Base-by-base conservation (phyloP, 2,113 vertebrate species). In the Verasper variegatus region DNA sequence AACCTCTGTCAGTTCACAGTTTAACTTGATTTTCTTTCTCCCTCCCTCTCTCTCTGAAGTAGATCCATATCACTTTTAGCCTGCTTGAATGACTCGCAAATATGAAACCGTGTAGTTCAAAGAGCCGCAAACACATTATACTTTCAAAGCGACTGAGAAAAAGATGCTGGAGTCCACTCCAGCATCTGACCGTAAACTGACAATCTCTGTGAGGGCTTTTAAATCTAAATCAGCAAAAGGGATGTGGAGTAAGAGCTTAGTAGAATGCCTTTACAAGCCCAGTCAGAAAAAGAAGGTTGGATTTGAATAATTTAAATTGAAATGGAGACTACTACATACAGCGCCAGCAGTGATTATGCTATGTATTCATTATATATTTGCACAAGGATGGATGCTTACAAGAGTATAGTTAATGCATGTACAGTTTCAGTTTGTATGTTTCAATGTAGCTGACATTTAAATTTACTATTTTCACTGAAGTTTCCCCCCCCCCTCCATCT, bases 271-370 rank as follows among this genome's bases (percentile, higher is more conserved):
- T 82, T 62, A 45, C 68, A 58, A 67, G 42, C 51, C 47, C 45
- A 27, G 21, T 7, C 21, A 62, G 31, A 62, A 56, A 59, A 55
- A 70, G 78, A 72, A 60, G 3, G 26, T 61, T 69, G 60, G 54
- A 86, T 86, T 88, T 88, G 61, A 88, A 89, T 88, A 71, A 83
- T 85, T 80, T 76, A 59, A 80, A 77, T 61, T 79, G 20, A 78
- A 86, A 88, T 60, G 42, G 40, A 57, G 57, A 76, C 74, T 49
- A 68, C 67, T 26, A 63, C n/a, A 69, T 75, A 68, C 8, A 0
- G 45, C 75, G 82, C 74, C 69, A 87, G 37, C 31, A 58, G 27
- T 78, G 86, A 86, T 83, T 83, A 74, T 58, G 17, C 74, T 59
- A 79, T 66, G 71, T 52, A 52, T 76, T 37, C 63, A 75, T 47